Evolutionary conservation across 1,140 invertebrate species (phyloP).

Genomic region (Penaeus vannamei): DNA sequence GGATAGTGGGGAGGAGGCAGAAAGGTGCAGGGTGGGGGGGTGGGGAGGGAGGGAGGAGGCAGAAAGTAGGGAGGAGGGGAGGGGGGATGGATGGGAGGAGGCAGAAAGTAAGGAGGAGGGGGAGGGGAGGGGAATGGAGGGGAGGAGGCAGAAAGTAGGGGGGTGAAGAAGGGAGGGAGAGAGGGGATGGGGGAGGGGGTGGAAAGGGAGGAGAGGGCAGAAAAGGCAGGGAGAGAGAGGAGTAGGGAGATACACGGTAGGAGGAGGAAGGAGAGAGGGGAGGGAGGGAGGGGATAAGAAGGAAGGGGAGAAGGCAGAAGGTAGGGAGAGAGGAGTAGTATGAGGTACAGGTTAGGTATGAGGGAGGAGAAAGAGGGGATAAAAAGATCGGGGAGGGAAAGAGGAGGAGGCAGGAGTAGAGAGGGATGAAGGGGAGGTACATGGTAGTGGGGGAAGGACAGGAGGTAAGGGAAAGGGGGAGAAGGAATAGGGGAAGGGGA

Average conservation of each 20-base stretch:
- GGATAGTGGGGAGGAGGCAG: no score
- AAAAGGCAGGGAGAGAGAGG: background rate
- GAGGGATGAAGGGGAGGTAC: background rate
- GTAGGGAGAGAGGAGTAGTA: background rate
- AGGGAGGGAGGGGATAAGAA: background rate
- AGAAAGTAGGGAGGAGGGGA: background rate
- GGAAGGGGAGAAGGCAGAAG: background rate
- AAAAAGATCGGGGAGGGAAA: background rate
- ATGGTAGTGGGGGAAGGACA: no score
- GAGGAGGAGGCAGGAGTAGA: background rate
- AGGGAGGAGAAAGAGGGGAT: background rate
- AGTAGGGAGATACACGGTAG: background rate
- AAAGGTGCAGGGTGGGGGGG: no score
- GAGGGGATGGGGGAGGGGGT: background rate
- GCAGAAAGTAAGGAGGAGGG: background rate
- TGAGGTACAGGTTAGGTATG: background rate
- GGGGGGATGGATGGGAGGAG: background rate
- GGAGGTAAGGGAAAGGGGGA: background rate
- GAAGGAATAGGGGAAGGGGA: background rate
- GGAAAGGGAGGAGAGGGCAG: background rate
- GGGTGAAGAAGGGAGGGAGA: background rate
- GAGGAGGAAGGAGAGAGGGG: background rate
- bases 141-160: background rate
- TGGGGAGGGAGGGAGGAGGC: background rate
- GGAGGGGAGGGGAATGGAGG: background rate